Base-by-base conservation (phyloP, 2,888 invertebrate species). In the Tineola bisselliella region DNA sequence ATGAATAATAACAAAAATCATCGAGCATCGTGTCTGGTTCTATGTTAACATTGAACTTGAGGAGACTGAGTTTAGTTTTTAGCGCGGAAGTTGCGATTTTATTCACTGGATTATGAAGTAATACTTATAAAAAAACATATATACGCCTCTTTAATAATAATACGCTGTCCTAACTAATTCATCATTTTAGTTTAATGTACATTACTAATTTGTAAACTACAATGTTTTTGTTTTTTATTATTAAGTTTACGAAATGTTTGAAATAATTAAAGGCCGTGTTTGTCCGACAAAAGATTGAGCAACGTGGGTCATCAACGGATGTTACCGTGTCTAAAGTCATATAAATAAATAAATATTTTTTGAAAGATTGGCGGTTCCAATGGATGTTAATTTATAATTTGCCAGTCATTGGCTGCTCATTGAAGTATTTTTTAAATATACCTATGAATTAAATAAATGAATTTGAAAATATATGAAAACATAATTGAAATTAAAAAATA, bases 1-100 rank as follows among this genome's bases (percentile, higher is more conserved):
- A 48, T 48, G 48, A 48, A 48, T 48, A 48, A 48, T 48, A 48
- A 15, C 48, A 48, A 48, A 48, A 48, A 48, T 48, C 17, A 48
- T 48, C 10, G 10, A 48, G 15, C 13, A 48, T 58, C 58, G 58
- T 48, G 44, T 15, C 44, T 17, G 19, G 44, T 61, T 44, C 54
- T 54, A 64, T 64, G 65, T 63, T 66, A 61, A 60, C 67, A 70
- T 67, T 69, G 69, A 70, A 71, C 67, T 69, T 67, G 68, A 64
- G 65, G 66, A 61, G 68, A 72, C 57, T 43, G 38, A 31, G n/a
- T 33, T 30, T 18, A 58, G 69, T 74, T 76, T 65, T 76, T 74
- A 71, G 67, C 65, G 63, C 72, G 76, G 75, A 74, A 74, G 68
- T 69, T 60, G 68, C 19, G 30, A 63, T 69, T 73, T 70, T 71